Percentiles rank a stretch among this genome's conserved stretches.
These are phyloP conservation scores for Eumeta japonica DNA, from an alignment of 1,140 invertebrate species.

Conservation along the genomic window DNA sequence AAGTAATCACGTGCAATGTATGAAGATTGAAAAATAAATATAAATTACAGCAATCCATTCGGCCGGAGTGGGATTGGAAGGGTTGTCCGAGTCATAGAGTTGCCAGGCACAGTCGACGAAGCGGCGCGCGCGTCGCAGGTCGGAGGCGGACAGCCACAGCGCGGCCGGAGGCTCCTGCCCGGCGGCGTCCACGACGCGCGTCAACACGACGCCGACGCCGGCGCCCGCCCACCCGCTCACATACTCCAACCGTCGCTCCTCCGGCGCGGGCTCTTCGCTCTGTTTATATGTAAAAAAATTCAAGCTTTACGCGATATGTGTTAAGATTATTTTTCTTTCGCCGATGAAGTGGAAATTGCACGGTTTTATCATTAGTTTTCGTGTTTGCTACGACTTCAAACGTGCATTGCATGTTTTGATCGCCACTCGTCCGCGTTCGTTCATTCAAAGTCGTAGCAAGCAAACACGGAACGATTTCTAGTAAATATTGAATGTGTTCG, in stretches of 20 bases:
- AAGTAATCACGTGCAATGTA: no score
- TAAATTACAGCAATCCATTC: conserved; percentile 65
- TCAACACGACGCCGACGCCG: conserved; percentile 77
- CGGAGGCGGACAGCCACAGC: conserved; percentile 88
- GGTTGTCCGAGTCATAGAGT: conserved; percentile 70
- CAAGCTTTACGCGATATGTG: no score
- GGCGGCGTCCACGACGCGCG: conserved; percentile 74
- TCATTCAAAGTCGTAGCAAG: no score
- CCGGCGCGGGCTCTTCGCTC: conserved; percentile 67
- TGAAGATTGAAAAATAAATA: no score
- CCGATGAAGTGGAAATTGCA: no score
- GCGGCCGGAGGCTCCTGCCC: conserved; percentile 74
- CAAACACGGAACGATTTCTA: no score
- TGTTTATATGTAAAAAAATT: conserved; percentile 24
- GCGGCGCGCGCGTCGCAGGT: conserved; percentile 74
- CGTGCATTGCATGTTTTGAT: no score
- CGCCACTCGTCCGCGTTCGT: no score
- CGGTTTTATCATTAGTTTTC: no score
- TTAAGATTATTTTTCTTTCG: no score
- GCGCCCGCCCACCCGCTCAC: conserved; percentile 87
- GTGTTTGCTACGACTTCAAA: no score
- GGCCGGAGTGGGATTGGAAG: conserved; percentile 59
- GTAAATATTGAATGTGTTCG: conserved; percentile 4
- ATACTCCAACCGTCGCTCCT: conserved; percentile 78
- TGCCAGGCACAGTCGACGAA: conserved; percentile 79